These are phyloP conservation scores for Lordiphosa fenestrarum DNA, from an alignment of 2,888 invertebrate genomes.

Conservation along the genomic window DNA sequence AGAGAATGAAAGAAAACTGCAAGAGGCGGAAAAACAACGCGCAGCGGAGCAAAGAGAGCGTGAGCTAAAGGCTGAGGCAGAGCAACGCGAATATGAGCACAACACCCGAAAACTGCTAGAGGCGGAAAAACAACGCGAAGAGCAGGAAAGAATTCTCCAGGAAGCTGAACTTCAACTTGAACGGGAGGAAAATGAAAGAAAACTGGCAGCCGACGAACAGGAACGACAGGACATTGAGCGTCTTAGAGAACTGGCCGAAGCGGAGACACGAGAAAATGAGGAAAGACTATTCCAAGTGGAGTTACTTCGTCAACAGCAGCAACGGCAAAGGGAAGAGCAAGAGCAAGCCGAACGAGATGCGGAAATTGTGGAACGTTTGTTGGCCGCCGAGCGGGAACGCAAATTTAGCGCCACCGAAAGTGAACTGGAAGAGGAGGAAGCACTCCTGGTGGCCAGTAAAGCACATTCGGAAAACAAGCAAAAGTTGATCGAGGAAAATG, in stretches of 20 bases:
- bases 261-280: slow-evolving; percentile 39
- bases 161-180: slow-evolving; percentile 19
- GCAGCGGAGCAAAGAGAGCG: slow-evolving; percentile 31
- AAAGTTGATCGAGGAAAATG: slow-evolving; percentile 74
- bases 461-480: slow-evolving; percentile 60
- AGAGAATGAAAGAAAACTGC: slow-evolving; percentile 34
- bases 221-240: slow-evolving; percentile 37
- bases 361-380: slow-evolving; percentile 53
- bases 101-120: no score
- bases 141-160: slow-evolving; percentile 25
- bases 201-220: slow-evolving; percentile 27
- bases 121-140: slow-evolving; percentile 16
- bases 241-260: slow-evolving; percentile 38
- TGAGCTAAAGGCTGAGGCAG: slow-evolving; percentile 9
- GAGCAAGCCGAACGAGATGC: slow-evolving; percentile 52
- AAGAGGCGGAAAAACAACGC: slow-evolving; percentile 34
- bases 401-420: slow-evolving; percentile 60
- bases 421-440: slow-evolving; percentile 59
- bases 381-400: slow-evolving; percentile 58
- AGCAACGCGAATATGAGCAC: not conserved
- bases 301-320: slow-evolving; percentile 6
- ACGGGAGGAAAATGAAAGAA: slow-evolving; percentile 29
- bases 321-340: slow-evolving; percentile 39
- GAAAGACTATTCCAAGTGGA: slow-evolving; percentile 44
- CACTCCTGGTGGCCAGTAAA: slow-evolving; percentile 39